Evolutionary conservation across 2,888 invertebrate species (phyloP).

Genomic region (Sminthurinus aureus): DNA sequence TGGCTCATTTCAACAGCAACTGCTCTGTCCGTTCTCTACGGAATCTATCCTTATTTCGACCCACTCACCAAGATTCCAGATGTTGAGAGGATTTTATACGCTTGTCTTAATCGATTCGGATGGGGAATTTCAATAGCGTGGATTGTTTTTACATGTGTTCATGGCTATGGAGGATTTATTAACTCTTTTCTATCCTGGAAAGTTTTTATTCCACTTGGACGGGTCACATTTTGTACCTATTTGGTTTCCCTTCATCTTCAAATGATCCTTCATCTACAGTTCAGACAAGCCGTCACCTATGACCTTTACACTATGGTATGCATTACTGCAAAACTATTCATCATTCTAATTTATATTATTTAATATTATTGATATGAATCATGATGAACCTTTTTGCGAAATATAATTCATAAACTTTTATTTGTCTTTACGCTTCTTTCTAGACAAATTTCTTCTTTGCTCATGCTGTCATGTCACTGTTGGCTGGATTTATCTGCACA

Average conservation of each 20-base stretch:
- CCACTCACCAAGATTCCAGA: constrained; percentile 31
- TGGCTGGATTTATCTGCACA: constrained; percentile 44
- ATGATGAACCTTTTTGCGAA: background rate
- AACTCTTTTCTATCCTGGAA: constrained; percentile 57
- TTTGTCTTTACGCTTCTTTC: too few species aligned
- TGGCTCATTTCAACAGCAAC: constrained; percentile 47
- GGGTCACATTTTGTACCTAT: constrained; percentile 54
- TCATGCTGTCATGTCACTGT: constrained; percentile 49
- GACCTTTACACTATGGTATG: constrained; percentile 49
- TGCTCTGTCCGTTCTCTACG: constrained; percentile 44
- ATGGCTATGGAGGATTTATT: constrained; percentile 58
- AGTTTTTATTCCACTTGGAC: constrained; percentile 55
- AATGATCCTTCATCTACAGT: constrained; percentile 49
- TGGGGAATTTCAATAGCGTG: constrained; percentile 59
- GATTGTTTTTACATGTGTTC: constrained; percentile 60
- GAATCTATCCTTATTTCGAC: constrained; percentile 46
- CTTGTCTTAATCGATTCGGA: constrained; percentile 49
- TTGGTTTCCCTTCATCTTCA: constrained; percentile 50
- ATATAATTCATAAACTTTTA: too few species aligned
- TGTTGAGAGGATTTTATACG: constrained; percentile 44
- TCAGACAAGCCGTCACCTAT: constrained; percentile 47
- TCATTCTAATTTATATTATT: too few species aligned
- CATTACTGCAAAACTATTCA: background rate
- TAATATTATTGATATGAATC: background rate
- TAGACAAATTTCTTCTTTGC: constrained; percentile 50